phyloP scores from a whole-genome alignment of 2,888 invertebrate genomes.

The Girardia tigrina region DNA sequence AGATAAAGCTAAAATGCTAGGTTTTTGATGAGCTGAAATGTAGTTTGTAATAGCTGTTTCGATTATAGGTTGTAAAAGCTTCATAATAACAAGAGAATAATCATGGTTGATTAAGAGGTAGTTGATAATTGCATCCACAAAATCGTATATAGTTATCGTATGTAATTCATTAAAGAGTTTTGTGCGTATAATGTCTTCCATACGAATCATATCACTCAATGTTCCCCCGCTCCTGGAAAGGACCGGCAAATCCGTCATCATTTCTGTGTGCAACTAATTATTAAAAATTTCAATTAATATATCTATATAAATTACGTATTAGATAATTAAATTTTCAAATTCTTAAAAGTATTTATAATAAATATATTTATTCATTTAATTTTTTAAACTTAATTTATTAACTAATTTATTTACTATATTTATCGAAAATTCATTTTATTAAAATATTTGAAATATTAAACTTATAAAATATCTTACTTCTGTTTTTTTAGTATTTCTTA shows the following conservation, averaged over 20 bases:
- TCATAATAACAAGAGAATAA: not conserved
- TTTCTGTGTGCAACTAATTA: not conserved
- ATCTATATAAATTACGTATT: too few species aligned
- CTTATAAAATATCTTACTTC: too few species aligned
- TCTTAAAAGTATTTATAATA: too few species aligned
- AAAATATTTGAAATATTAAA: too few species aligned
- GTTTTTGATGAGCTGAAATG: not conserved
- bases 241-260: not conserved
- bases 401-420: too few species aligned
- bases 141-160: not conserved
- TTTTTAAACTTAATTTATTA: too few species aligned
- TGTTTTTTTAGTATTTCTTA: too few species aligned
- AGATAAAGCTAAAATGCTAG: not conserved
- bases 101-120: not conserved
- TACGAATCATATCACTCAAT: not conserved
- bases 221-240: not conserved
- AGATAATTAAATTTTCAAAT: too few species aligned
- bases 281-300: too few species aligned
- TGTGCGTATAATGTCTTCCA: conserved; percentile 16
- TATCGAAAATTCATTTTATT: too few species aligned
- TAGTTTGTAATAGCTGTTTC: not conserved
- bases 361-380: too few species aligned
- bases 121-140: conserved; percentile 14
- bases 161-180: not conserved
- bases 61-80: not conserved